A percentile compares a stretch with the other conserved stretches of the same genome.
Conservation (phyloP, 2,888 invertebrate species). For the Dicyrtomina minuta region DNA sequence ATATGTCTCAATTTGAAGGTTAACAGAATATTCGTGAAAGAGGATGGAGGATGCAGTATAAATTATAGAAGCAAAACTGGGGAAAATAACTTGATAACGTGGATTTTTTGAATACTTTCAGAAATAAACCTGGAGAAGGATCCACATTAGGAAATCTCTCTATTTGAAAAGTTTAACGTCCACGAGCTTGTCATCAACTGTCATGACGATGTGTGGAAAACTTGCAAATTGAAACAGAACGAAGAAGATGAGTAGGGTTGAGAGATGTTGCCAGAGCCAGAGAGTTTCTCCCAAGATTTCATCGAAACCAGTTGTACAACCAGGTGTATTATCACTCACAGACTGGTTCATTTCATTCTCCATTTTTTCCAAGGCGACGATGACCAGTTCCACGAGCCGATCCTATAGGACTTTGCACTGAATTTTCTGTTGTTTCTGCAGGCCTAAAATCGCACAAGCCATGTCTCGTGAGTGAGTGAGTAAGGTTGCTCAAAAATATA, state of each 20-base stretch:
- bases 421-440: constrained; percentile 89
- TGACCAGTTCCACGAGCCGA: constrained; percentile 85
- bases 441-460: constrained; percentile 90
- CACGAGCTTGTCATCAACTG: no score
- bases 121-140: constrained; percentile 94
- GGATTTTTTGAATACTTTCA: constrained; percentile 91
- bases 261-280: constrained; percentile 89
- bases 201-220: no score
- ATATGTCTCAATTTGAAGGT: no score
- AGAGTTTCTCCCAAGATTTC: constrained; percentile 67
- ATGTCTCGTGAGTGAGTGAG: constrained; percentile 94
- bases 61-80: no score
- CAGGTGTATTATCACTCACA: constrained; percentile 60
- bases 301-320: no score
- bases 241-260: constrained; percentile 91
- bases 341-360: constrained; percentile 61
- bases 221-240: no score
- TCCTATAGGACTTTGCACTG: constrained; percentile 87
- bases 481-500: no score
- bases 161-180: constrained; percentile 82
- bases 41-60: no score
- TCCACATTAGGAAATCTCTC: constrained; percentile 97
- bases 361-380: constrained; percentile 87
- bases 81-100: no score
- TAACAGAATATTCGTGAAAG: no score